A percentile compares a stretch with the other conserved stretches of the same genome.
These are phyloP conservation scores for Lamprotornis superbus DNA, from an alignment of 2,113 vertebrate species.

Conservation along the genomic window DNA sequence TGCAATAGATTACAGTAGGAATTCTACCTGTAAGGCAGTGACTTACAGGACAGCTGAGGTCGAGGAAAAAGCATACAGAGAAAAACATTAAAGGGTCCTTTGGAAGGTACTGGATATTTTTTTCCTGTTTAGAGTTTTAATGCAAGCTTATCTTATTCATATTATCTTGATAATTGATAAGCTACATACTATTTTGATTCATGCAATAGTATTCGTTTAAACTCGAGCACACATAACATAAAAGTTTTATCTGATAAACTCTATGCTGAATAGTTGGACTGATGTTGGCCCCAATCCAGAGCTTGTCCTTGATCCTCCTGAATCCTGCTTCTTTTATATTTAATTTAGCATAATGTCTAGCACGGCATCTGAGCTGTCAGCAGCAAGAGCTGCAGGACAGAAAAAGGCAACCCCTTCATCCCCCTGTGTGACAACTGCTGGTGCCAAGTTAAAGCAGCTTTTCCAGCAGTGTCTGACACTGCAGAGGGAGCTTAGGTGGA, in stretches of 20 bases:
- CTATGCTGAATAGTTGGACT: background rate
- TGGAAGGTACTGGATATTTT: background rate
- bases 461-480: background rate
- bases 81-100: background rate
- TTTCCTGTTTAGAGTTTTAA: background rate
- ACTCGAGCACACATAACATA: rapidly evolving
- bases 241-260: background rate
- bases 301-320: background rate
- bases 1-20: background rate
- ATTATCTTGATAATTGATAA: background rate
- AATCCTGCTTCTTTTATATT: background rate
- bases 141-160: background rate
- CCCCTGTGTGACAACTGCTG: background rate
- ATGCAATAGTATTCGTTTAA: rapidly evolving
- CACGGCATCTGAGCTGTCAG: background rate
- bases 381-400: background rate
- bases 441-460: background rate
- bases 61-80: rapidly evolving
- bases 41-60: background rate
- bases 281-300: background rate
- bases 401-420: background rate
- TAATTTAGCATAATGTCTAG: background rate
- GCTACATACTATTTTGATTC: background rate
- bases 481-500: background rate
- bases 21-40: background rate